These are phyloP conservation scores for Eolophus roseicapilla DNA, from an alignment of 2,113 vertebrate species.

Conservation along the genomic window DNA sequence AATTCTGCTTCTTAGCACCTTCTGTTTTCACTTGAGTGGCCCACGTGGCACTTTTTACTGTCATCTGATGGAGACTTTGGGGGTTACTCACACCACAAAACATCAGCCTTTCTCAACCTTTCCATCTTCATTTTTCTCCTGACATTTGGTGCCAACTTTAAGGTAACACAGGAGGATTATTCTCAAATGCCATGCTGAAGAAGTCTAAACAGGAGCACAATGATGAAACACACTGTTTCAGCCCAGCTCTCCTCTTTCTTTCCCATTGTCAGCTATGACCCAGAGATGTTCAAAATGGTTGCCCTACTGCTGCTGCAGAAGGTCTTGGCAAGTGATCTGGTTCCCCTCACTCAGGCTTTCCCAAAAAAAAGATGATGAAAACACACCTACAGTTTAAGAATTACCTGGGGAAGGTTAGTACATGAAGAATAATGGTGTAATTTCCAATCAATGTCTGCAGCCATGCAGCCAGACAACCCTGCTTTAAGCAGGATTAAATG, in stretches of 20 bases:
- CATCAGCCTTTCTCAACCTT: accelerated
- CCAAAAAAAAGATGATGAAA: background rate
- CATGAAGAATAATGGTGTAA: background rate
- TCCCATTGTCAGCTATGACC: background rate
- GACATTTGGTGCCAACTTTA: background rate
- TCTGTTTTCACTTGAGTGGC: background rate
- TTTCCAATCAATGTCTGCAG: background rate
- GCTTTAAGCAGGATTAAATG: background rate
- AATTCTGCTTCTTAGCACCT: background rate
- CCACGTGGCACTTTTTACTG: background rate
- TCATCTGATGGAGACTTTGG: background rate
- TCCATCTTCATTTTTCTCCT: background rate
- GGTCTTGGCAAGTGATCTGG: background rate
- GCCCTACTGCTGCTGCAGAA: background rate
- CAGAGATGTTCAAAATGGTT: background rate
- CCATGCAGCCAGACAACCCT: background rate
- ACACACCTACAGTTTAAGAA: background rate
- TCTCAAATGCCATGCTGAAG: background rate
- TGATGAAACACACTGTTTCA: background rate
- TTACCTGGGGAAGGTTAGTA: background rate
- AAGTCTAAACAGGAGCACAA: background rate
- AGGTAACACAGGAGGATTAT: background rate
- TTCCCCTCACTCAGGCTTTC: background rate
- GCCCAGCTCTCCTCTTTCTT: background rate
- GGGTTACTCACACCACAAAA: background rate